Conservation (phyloP, 2,797 vertebrate species). For the Enteromius trimaculatus region DNA sequence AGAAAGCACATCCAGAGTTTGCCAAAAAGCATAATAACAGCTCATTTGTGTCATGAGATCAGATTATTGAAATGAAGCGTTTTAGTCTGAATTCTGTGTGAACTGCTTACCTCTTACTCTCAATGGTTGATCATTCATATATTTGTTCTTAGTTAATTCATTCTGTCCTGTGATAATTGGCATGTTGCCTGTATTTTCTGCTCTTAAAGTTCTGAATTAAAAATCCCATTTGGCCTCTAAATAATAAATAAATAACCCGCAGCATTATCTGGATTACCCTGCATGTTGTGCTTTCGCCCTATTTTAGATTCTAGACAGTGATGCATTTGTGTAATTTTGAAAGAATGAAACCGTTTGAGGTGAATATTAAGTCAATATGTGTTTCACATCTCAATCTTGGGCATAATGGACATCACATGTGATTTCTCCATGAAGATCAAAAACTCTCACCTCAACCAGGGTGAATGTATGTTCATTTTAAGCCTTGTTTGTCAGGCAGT, state of each 20-base stretch:
- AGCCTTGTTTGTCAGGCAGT: slow-evolving; percentile 16
- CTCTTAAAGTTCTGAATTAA: not conserved
- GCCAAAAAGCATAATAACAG: not conserved
- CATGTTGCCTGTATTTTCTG: not conserved
- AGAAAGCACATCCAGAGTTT: not conserved
- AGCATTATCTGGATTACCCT: not conserved
- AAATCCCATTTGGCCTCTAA: not conserved
- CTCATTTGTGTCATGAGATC: not conserved
- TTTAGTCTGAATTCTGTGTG: not conserved
- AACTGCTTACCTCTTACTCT: not conserved
- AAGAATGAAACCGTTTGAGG: slow-evolving; percentile 12
- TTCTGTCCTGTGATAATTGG: not conserved
- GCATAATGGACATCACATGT: slow-evolving; percentile 14
- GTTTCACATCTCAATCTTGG: slow-evolving; percentile 9
- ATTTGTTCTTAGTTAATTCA: not conserved
- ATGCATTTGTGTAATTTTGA: slow-evolving; percentile 27
- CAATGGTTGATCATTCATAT: not conserved
- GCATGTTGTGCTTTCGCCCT: not conserved
- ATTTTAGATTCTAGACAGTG: slow-evolving; percentile 31
- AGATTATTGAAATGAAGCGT: not conserved
- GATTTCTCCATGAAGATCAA: slow-evolving; percentile 13
- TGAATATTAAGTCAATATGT: slow-evolving; percentile 15
- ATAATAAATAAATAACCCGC: not conserved
- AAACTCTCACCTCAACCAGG: slow-evolving; percentile 7
- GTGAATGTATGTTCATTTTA: slow-evolving; percentile 14